Evolutionary conservation across 2,888 invertebrate species (phyloP), one percentile per base, ranked within the genome.

Genomic region (Ditula angustiorana): DNA sequence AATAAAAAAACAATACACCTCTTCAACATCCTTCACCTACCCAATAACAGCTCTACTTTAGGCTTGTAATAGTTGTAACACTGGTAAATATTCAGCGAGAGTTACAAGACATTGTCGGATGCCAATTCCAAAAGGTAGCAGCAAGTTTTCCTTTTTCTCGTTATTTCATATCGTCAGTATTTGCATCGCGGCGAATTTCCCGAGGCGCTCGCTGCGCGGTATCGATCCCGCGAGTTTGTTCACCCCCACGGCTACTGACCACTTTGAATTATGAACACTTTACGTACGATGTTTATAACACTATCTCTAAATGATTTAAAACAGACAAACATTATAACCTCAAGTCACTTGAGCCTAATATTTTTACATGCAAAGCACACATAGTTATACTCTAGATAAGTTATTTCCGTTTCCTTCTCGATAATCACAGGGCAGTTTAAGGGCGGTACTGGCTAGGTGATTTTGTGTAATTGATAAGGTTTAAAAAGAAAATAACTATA

Each of bases 181-280:
- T 62, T 62, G 41, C 56, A 56, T 49, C 55, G 56, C 30, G 11
- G 28, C 41, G 49, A 41, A 57, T 62, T 56, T 57, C 62, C 62
- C 62, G 66, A 44, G 60, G 53, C 37, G 56, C 46, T 23, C 35
- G 60, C 56, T 46, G 56, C 63, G 52, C 66, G 58, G 71, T 78
- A 78, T 79, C 75, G 80, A 79, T 80, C 79, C 70, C 68, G 55
- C 59, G 70, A 67, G 78, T 78, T 79, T 76, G 71, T 77, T 77
- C 79, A 75, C 74, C 77, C n/a, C 69, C 71, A 68, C 67, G 66
- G 56, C 74, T 53, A 53, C 53, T 61, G 41, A 28, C 46, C 53
- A 53, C 53, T 46, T 26, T 24, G 53, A 33, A 61, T 61, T 61
- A 53, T 61, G 52, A 66, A 57, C 57, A 46, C 35, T 16, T 37